Conservation (phyloP, 2,888 invertebrate genomes). For the Julus scandinavius region DNA sequence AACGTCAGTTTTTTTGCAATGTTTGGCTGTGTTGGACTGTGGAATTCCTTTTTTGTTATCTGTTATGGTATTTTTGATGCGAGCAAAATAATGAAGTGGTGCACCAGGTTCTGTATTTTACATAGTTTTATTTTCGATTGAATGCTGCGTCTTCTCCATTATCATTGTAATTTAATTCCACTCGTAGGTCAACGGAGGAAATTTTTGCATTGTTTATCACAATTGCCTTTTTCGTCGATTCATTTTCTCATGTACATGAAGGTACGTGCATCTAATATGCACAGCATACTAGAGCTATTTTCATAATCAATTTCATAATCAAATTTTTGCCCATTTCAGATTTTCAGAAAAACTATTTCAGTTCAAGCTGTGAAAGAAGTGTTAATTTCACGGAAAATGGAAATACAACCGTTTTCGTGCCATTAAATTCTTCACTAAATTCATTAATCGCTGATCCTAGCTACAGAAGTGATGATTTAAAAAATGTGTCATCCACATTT, state of each 20-base stretch:
- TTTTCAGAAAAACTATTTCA: slow-evolving; percentile 61
- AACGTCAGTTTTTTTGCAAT: slow-evolving; percentile 70
- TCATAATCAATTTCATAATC: no score
- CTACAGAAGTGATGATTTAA: not conserved
- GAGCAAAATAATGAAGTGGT: slow-evolving; percentile 52
- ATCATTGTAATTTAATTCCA: not conserved
- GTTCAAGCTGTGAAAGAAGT: slow-evolving; percentile 45
- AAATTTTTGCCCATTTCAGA: slow-evolving; percentile 57
- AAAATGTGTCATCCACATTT: not conserved
- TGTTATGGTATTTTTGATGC: slow-evolving; percentile 70
- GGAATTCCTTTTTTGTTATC: slow-evolving; percentile 71
- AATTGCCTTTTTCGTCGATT: slow-evolving; percentile 72
- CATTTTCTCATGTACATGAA: slow-evolving; percentile 69
- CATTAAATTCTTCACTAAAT: not conserved
- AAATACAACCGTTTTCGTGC: not conserved
- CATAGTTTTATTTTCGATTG: slow-evolving; percentile 68
- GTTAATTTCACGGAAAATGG: not conserved
- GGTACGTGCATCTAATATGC: no score
- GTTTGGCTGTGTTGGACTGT: slow-evolving; percentile 72
- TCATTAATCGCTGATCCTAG: not conserved
- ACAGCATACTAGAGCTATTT: no score
- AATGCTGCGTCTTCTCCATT: not conserved
- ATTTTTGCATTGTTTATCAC: slow-evolving; percentile 73
- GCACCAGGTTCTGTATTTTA: slow-evolving; percentile 64
- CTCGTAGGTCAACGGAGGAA: slow-evolving; percentile 71